Evolutionary conservation across 1,140 invertebrate species (phyloP).

Genomic region (Lepidurus couesii): DNA sequence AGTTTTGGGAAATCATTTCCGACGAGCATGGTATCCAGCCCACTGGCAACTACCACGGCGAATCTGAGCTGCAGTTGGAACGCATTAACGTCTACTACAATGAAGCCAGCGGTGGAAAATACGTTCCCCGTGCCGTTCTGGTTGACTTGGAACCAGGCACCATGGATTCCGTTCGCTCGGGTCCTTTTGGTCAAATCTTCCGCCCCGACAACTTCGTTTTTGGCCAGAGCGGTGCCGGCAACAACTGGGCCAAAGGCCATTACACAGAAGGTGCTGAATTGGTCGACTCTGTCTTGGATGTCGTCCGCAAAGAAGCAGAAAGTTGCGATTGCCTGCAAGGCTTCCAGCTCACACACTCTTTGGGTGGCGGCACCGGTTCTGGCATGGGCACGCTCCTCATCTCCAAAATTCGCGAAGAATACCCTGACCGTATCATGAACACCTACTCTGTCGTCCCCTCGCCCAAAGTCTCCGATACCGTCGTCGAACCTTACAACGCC

Average conservation of each 20-base stretch:
- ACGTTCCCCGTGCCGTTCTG: constrained; percentile 83
- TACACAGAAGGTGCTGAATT: constrained; percentile 60
- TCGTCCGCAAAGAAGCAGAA: constrained; percentile 66
- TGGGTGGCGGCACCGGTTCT: constrained; percentile 75
- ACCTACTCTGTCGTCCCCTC: constrained; percentile 88
- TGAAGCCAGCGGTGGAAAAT: constrained; percentile 62
- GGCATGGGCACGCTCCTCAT: constrained; percentile 81
- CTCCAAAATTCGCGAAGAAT: constrained; percentile 79
- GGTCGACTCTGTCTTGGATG: constrained; percentile 78
- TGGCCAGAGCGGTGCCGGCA: constrained; percentile 64
- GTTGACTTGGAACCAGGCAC: constrained; percentile 91
- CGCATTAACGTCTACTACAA: constrained; percentile 50
- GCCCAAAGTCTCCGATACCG: constrained; percentile 81
- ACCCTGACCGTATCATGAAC: constrained; percentile 87
- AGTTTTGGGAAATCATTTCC: constrained; percentile 53
- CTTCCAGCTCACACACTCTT: constrained; percentile 73
- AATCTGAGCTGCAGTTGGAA: constrained; percentile 49
- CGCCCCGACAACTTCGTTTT: constrained; percentile 87
- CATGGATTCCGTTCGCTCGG: constrained; percentile 87
- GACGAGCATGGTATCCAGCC: constrained; percentile 53
- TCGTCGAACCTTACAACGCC: constrained; percentile 85
- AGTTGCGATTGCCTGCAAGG: constrained; percentile 61
- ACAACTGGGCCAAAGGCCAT: constrained; percentile 62
- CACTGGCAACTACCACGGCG: constrained; percentile 50
- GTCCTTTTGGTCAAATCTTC: constrained; percentile 73